Conservation (phyloP, 2,888 invertebrate genomes). For the Lepidocyrtoides sp. region DNA sequence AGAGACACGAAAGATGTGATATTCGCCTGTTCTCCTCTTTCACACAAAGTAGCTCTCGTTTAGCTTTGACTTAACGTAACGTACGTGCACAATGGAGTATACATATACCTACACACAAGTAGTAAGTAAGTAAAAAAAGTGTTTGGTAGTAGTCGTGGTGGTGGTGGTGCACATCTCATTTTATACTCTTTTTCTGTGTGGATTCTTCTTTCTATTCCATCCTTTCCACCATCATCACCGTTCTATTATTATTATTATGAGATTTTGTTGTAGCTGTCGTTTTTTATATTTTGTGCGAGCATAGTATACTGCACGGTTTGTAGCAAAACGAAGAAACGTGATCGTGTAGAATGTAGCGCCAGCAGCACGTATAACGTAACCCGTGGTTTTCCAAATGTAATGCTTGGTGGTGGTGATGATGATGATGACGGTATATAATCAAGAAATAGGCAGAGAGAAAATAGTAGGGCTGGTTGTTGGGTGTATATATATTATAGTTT, state of each 20-base stretch:
- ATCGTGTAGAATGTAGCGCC: background rate
- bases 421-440: background rate
- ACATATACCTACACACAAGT: background rate
- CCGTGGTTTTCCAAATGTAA: constrained; percentile 39
- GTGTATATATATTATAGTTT: too few relatives aligned
- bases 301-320: background rate
- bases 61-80: background rate
- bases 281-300: background rate
- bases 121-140: too few relatives aligned
- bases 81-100: background rate
- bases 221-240: background rate
- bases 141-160: too few relatives aligned
- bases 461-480: background rate
- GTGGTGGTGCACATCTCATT: background rate
- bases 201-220: constrained; percentile 1
- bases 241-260: constrained; percentile 2
- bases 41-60: constrained; percentile 41
- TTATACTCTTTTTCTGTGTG: background rate
- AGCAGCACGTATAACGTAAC: background rate
- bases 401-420: background rate
- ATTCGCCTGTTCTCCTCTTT: constrained; percentile 57
- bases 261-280: constrained; percentile 11
- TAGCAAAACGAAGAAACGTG: constrained; percentile 17
- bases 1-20: constrained; percentile 58
- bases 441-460: background rate